These are phyloP conservation scores for Ornithoptera alexandrae DNA, from an alignment of 2,888 invertebrate genomes.

Conservation along the genomic window DNA sequence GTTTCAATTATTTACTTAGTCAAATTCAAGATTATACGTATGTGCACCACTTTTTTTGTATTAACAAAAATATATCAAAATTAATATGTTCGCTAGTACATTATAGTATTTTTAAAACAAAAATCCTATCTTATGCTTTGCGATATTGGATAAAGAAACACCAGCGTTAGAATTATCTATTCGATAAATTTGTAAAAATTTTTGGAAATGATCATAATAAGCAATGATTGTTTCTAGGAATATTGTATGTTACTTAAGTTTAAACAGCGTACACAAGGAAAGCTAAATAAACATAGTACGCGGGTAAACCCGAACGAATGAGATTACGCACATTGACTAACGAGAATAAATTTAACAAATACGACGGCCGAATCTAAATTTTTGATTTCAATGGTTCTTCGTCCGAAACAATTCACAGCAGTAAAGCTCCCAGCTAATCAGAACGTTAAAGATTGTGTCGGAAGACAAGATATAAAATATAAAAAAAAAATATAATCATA, in stretches of 20 bases:
- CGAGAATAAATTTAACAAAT: conserved; percentile 27
- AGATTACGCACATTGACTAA: conserved; percentile 13
- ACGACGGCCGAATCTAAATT: conserved; percentile 32
- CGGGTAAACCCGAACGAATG: conserved; percentile 7
- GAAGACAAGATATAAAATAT: conserved; percentile 67
- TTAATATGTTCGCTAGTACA: too few species aligned
- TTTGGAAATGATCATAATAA: background rate
- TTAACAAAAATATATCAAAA: too few species aligned
- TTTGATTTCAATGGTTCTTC: conserved; percentile 54
- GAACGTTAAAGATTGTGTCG: conserved; percentile 79
- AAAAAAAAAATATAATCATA: conserved; percentile 73
- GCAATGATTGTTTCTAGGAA: background rate
- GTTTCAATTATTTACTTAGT: background rate
- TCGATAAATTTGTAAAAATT: background rate
- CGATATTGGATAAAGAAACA: background rate
- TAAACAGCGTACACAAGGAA: conserved; percentile 13
- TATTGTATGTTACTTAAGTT: background rate
- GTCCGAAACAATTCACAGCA: conserved; percentile 74
- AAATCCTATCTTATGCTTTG: background rate
- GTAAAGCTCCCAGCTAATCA: conserved; percentile 75
- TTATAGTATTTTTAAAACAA: too few species aligned
- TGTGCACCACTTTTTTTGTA: too few species aligned
- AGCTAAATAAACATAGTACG: conserved; percentile 8
- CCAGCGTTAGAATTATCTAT: background rate
- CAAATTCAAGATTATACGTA: background rate